These are phyloP conservation scores for Leptodactylus fallax DNA, from an alignment of 2,797 vertebrate species.

Conservation along the genomic window DNA sequence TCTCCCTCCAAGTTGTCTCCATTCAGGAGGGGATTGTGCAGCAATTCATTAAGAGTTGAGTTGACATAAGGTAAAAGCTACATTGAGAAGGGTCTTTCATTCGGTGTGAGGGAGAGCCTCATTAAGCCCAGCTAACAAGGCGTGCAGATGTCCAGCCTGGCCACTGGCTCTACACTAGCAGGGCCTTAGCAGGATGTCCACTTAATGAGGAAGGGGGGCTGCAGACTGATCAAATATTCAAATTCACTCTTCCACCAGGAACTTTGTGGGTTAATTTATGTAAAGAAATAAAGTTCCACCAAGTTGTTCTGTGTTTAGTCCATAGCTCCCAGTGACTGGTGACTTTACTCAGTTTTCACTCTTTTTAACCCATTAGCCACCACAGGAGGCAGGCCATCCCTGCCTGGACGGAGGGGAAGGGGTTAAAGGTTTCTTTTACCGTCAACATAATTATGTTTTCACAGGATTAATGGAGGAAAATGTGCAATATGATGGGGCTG, in stretches of 20 bases:
- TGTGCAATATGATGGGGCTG: constrained; percentile 58
- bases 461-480: constrained; percentile 38
- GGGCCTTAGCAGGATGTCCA: constrained; percentile 94
- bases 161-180: too few species aligned
- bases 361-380: constrained; percentile 21
- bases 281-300: constrained; percentile 75
- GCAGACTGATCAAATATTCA: constrained; percentile 81
- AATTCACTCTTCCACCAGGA: constrained; percentile 77
- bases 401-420: constrained; percentile 54
- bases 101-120: constrained; percentile 88
- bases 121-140: constrained; percentile 99
- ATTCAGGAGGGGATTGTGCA: constrained; percentile 81
- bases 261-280: constrained; percentile 67
- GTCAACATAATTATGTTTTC: constrained; percentile 62
- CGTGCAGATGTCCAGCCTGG: constrained; percentile 97
- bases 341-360: not conserved
- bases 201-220: constrained; percentile 95
- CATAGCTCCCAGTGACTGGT: constrained; percentile 22
- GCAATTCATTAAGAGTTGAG: constrained; percentile 97
- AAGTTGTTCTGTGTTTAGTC: constrained; percentile 73
- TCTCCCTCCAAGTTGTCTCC: constrained; percentile 76
- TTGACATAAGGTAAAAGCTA: constrained; percentile 97
- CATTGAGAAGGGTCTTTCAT: constrained; percentile 90
- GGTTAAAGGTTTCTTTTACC: constrained; percentile 40
- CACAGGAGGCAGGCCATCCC: not conserved